These are phyloP conservation scores for Calameuta idolon DNA, from an alignment of 2,888 invertebrate genomes.

Conservation along the genomic window DNA sequence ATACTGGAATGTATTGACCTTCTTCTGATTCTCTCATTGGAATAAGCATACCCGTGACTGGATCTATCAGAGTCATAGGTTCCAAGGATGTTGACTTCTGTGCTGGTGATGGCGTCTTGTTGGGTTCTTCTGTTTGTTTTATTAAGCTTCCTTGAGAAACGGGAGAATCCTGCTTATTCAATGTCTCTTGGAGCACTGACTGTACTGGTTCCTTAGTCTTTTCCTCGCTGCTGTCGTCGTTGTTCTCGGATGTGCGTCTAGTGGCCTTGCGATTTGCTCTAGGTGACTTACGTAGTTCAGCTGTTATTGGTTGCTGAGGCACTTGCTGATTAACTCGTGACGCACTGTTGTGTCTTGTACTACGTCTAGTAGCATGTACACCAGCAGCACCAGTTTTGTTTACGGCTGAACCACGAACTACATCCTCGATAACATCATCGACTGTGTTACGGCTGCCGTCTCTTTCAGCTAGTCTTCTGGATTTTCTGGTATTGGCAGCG, in stretches of 20 bases:
- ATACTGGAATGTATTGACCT: constrained; percentile 75
- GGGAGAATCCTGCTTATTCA: constrained; percentile 34
- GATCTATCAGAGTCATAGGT: constrained; percentile 78
- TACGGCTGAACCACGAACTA: constrained; percentile 76
- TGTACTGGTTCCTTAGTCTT: constrained; percentile 56
- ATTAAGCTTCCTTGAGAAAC: constrained; percentile 19
- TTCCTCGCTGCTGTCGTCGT: constrained; percentile 74
- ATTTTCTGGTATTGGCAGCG: constrained; percentile 81
- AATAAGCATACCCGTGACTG: constrained; percentile 79
- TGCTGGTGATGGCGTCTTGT: constrained; percentile 50
- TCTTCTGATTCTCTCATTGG: constrained; percentile 80
- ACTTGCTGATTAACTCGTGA: constrained; percentile 58
- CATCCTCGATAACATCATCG: constrained; percentile 92
- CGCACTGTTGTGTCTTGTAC: constrained; percentile 70
- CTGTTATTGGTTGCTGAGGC: constrained; percentile 22
- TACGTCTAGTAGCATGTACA: constrained; percentile 69
- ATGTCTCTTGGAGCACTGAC: neutral
- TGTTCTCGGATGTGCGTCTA: constrained; percentile 76
- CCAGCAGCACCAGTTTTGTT: constrained; percentile 65
- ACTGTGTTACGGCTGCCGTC: constrained; percentile 81
- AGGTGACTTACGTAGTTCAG: constrained; percentile 72
- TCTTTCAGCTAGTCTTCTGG: constrained; percentile 82
- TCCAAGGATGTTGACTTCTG: constrained; percentile 65
- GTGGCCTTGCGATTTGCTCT: constrained; percentile 74
- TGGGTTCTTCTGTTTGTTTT: constrained; percentile 44